A percentile compares a stretch with the other conserved stretches of the same genome.
These are phyloP conservation scores for Nesogale talazaci DNA, from an alignment of 2,113 vertebrate genomes.

Conservation along the genomic window DNA sequence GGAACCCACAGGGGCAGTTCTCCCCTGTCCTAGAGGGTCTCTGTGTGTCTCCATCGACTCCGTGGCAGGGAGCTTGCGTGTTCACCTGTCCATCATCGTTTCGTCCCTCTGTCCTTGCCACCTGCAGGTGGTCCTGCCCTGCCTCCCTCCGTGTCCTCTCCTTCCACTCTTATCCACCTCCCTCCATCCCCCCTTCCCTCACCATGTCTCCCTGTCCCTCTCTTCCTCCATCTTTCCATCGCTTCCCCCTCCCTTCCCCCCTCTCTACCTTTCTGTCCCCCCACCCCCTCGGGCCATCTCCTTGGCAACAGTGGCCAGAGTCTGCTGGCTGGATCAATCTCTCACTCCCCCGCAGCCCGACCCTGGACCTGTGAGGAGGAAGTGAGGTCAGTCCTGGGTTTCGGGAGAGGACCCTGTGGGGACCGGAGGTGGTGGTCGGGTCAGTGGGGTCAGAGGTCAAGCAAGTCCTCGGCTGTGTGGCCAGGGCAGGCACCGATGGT, in stretches of 20 bases:
- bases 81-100: background rate
- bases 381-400: slow-evolving; percentile 6
- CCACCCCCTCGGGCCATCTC: slow-evolving; percentile 6
- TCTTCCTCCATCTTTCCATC: background rate
- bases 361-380: slow-evolving; percentile 30
- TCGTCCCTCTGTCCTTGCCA: no score
- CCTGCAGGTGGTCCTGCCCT: background rate
- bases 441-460: slow-evolving; percentile 4
- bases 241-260: background rate
- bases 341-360: background rate
- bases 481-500: rapidly evolving
- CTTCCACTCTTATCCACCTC: background rate
- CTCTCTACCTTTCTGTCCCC: background rate
- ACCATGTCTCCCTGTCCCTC: no score
- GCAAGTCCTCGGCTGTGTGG: background rate
- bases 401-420: background rate
- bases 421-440: background rate
- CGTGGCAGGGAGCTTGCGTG: no score
- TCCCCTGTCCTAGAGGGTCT: no score
- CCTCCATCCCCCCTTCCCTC: background rate
- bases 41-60: no score
- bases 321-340: slow-evolving; percentile 32
- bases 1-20: no score
- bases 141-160: background rate
- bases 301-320: slow-evolving; percentile 49